Evolutionary conservation across 2,113 vertebrate species (phyloP).

Genomic region (Climacteris rufus): DNA sequence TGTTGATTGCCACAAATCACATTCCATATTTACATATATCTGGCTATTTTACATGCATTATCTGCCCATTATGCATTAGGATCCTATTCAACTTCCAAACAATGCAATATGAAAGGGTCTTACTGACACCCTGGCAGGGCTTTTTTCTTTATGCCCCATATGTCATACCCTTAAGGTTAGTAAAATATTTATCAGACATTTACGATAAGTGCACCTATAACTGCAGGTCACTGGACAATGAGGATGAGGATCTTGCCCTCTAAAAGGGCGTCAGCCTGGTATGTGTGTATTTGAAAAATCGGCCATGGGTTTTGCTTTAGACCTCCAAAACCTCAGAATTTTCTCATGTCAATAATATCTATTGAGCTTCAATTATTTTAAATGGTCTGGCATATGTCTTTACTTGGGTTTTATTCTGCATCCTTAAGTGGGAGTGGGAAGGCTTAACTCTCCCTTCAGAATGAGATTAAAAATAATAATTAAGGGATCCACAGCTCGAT

Average conservation of each 20-base stretch:
- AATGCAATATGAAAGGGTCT: constrained; percentile 60
- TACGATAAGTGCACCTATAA: not conserved
- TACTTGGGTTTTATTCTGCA: not conserved
- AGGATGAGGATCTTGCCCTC: not conserved
- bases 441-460: not conserved
- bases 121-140: constrained; percentile 21
- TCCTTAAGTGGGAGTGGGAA: not conserved
- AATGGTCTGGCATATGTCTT: not conserved
- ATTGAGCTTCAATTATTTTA: not conserved
- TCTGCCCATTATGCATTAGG: constrained; percentile 49
- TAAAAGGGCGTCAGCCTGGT: not conserved
- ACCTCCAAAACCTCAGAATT: not conserved
- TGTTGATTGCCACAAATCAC: constrained; percentile 32
- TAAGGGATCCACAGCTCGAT: not conserved
- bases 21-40: constrained; percentile 59
- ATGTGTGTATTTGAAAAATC: not conserved
- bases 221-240: constrained; percentile 1
- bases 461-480: constrained; percentile 23
- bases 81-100: constrained; percentile 59
- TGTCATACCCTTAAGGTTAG: constrained; percentile 55
- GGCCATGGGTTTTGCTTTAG: not conserved
- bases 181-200: constrained; percentile 67
- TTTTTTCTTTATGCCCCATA: constrained; percentile 49
- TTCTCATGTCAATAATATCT: not conserved
- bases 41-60: constrained; percentile 63